A percentile compares a stretch with the other conserved stretches of the same genome.
phyloP scores from a whole-genome alignment of 2,113 vertebrate genomes.

The Oreochromis tanganicae region DNA sequence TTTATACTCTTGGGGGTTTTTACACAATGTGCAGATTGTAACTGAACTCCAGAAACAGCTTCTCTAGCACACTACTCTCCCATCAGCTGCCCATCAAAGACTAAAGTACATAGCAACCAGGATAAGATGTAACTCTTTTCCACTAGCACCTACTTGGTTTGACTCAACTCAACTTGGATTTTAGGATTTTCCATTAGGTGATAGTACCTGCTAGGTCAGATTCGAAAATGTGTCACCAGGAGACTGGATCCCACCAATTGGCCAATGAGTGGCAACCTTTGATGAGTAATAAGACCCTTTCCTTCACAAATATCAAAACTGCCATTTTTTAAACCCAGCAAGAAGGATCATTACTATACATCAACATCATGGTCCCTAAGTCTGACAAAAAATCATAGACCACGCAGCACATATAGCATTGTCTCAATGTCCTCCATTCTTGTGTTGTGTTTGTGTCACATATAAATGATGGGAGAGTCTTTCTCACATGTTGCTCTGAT shows the following conservation, averaged over 20 bases:
- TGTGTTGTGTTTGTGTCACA: no score
- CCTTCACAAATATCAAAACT: not conserved
- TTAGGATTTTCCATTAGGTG: not conserved
- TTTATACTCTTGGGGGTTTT: not conserved
- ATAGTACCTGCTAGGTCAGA: not conserved
- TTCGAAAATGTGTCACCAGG: not conserved
- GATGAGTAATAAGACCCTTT: not conserved
- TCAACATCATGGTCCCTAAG: no score
- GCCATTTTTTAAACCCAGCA: no score
- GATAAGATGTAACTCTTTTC: not conserved
- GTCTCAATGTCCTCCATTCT: no score
- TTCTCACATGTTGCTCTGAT: not conserved
- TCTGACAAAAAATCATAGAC: no score
- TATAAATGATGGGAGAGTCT: no score
- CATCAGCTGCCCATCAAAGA: not conserved
- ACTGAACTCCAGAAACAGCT: not conserved
- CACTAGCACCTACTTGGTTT: rapidly evolving
- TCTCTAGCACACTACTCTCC: no score
- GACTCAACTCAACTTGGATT: not conserved
- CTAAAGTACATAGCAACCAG: not conserved
- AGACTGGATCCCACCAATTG: not conserved
- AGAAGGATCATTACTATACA: no score
- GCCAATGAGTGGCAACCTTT: not conserved
- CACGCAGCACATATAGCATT: no score
- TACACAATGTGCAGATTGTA: not conserved